Conservation (phyloP, 2,113 vertebrate genomes). For the Corythaeola cristata region DNA sequence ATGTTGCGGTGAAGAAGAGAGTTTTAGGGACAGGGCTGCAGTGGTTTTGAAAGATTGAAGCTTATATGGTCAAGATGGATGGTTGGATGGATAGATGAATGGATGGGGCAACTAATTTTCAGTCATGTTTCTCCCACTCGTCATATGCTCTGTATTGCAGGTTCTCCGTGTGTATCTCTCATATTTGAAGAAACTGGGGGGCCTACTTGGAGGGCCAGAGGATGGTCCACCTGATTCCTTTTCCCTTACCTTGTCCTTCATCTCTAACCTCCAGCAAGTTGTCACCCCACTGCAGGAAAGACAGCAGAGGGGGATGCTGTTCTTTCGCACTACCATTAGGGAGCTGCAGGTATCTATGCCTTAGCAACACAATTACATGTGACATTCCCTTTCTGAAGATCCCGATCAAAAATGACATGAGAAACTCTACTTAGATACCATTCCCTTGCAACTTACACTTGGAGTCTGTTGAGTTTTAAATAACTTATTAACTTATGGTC, state of each 20-base stretch:
- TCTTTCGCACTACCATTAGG: slow-evolving; percentile 79
- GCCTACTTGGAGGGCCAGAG: slow-evolving; percentile 74
- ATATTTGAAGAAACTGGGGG: slow-evolving; percentile 74
- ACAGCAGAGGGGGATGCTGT: slow-evolving; percentile 71
- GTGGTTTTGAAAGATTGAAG: not conserved
- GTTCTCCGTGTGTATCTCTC: slow-evolving; percentile 79
- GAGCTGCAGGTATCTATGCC: slow-evolving; percentile 81
- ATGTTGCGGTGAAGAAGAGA: not conserved
- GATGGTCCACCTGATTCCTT: slow-evolving; percentile 54
- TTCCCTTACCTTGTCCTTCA: slow-evolving; percentile 79
- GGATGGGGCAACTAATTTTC: not conserved
- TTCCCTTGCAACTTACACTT: not conserved
- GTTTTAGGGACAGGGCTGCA: not conserved
- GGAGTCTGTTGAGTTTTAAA: not conserved
- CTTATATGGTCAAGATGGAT: not conserved
- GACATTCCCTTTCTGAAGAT: not conserved
- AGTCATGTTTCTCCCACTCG: not conserved
- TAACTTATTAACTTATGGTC: rapidly evolving
- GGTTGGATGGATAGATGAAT: not conserved
- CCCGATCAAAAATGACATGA: not conserved
- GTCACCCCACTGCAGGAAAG: slow-evolving; percentile 76
- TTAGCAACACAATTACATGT: not conserved
- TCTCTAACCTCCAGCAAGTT: slow-evolving; percentile 80
- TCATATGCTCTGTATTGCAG: slow-evolving; percentile 53
- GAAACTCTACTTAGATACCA: not conserved